Evolutionary conservation across 2,888 invertebrate genomes (phyloP).

Genomic region (Melipona beecheii): DNA sequence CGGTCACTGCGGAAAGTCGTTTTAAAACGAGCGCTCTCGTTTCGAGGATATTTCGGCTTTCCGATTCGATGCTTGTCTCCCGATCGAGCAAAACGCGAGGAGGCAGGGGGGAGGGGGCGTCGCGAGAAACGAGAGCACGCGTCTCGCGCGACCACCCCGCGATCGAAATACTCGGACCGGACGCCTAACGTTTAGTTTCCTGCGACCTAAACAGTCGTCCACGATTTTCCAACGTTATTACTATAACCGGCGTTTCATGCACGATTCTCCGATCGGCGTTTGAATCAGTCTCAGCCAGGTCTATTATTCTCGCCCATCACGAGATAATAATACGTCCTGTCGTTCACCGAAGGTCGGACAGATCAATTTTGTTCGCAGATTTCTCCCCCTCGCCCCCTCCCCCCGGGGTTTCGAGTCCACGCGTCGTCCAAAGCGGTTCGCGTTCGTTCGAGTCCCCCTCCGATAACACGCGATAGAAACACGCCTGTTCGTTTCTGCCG

Average conservation of each 20-base stretch:
- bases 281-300: slow-evolving; percentile 11
- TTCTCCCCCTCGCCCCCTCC: slow-evolving; percentile 7
- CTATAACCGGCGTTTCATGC: slow-evolving; percentile 39
- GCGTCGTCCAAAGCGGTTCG: slow-evolving; percentile 34
- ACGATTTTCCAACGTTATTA: slow-evolving; percentile 15
- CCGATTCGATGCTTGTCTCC: slow-evolving; percentile 5
- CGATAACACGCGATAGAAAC: slow-evolving; percentile 33
- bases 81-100: not conserved
- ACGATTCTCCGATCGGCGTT: slow-evolving; percentile 9
- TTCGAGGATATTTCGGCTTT: slow-evolving; percentile 43
- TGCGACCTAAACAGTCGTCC: not conserved
- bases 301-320: slow-evolving; percentile 45
- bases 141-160: not conserved
- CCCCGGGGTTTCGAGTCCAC: slow-evolving; percentile 14
- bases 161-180: slow-evolving; percentile 19
- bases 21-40: slow-evolving; percentile 33
- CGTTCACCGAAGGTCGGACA: slow-evolving; percentile 48
- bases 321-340: slow-evolving; percentile 47
- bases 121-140: not conserved
- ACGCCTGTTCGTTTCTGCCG: slow-evolving; percentile 21
- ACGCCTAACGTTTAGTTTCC: not conserved
- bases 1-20: slow-evolving; percentile 57
- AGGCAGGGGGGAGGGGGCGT: not conserved
- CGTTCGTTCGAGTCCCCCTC: slow-evolving; percentile 34
- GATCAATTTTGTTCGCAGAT: slow-evolving; percentile 51